Evolutionary conservation across 2,888 invertebrate species (phyloP), one percentile per base, ranked within the genome.

Genomic region (Dolichopus griseipennis): DNA sequence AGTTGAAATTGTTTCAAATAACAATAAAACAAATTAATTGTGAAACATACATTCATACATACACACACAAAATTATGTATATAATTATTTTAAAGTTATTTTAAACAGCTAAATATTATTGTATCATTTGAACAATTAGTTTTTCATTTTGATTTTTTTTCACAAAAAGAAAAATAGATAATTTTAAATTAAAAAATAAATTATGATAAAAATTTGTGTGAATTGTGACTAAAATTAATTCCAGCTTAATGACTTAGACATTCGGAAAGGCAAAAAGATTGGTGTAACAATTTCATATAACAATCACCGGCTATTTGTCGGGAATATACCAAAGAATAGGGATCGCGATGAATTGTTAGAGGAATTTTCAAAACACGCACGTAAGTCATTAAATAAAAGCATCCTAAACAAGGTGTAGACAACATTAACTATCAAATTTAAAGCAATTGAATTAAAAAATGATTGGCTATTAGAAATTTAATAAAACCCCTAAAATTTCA

Each of bases 261-360:
- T 97, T 90, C 92, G 93, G 90, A 94, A 95, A 88, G 95, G 95
- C 88, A 96, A 96, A 92, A 93, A 93, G 90, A 93, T 97, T 90
- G 96, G 96, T 89, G 95, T 96, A 86, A 96, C 95, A 88, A 91
- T 96, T 89, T 97, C 96, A 88, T 94, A 95, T 91, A 96, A 97
- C 91, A 97, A 97, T 92, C 94, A 95, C 88, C 93, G 96, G 88
- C 92, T 97, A 89, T 97, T 96, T 93, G 95, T 97, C 89, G 97
- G 96, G 87, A 97, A 97, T 94, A 96, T 97, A 90, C 96, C 97
- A 89, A 97, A 97, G 92, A 95, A 93, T 91, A 95, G 95, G 90
- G 94, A 95, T 90, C 93, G 92, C 89, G 95, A 95, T 87, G 95
- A 96, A 90, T 93, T 97, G 87, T 91, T 92, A 88, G 95, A 96